Evolutionary conservation across 1,140 invertebrate genomes (phyloP), one percentile per base, ranked within the genome.

Genomic region (Oscheius sp.): DNA sequence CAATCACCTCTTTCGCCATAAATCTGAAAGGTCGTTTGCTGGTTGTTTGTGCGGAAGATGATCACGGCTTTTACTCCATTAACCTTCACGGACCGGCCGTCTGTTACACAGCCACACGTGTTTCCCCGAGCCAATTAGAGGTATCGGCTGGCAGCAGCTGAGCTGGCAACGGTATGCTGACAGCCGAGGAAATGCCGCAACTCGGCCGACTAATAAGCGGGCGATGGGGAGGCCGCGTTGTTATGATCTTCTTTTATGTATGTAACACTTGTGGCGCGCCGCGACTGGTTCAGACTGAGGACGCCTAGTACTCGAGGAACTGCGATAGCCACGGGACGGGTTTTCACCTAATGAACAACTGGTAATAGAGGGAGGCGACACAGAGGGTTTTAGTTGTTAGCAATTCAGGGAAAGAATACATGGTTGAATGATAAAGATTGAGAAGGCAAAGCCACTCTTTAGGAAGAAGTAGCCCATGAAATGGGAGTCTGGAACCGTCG

Each of bases 401-500:
- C n/a, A n/a, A n/a, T n/a, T n/a, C n/a, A n/a, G n/a, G n/a, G n/a
- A n/a, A n/a, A n/a, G n/a, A n/a, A n/a, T n/a, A n/a, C n/a, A n/a
- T n/a, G n/a, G n/a, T n/a, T n/a, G n/a, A 45, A 1, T 49, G 64
- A 3, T 10, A 2, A 58, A 45, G 34, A 18, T 63, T 26, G 38
- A 1, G 35, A 72, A 59, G 32, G 38, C 4, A 71, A 10, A 18
- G 7, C 20, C 58, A 26, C 7, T 10, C 49, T 74, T 75, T 20
- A 73, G 70, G 32, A 18, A 45, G 36, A 73, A 23, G 67, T 73
- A 36, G 26, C 46, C 28, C 42, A 68, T 20, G 55, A 28, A 10
- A 31, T 77, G 34, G 59, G 63, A 7, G 52, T 45, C 18, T 74
- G 23, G 45, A 63, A 74, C 29, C n/a, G 58, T 20, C 64, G 59